Evolutionary conservation across 2,797 vertebrate genomes (phyloP), one percentile per base, ranked within the genome.

Genomic region (Pseudochirops corinnae): DNA sequence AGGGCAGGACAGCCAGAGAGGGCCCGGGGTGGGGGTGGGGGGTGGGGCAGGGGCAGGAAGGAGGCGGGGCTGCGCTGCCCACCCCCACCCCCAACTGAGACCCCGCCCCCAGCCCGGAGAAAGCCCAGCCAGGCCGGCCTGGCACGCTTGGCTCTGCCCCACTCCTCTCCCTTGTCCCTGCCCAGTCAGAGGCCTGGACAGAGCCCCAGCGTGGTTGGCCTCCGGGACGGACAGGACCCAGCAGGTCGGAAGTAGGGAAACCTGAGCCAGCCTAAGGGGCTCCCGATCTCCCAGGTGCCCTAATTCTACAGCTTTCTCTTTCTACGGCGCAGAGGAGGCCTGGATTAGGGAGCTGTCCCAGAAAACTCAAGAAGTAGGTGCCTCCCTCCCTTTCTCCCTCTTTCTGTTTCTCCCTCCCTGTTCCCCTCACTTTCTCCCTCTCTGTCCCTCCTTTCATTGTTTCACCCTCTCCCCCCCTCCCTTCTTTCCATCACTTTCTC

Each of bases 191-290:
- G 1, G n/a, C 14, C 90, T n/a, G 24, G 93, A 74, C 93, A 0
- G 16, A n/a, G 55, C 3, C 62, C 58, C 39, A 16, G n/a, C 0
- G 1, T 21, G 21, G 12, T 91, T 11, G 56, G 91, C 0, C 56
- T 33, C 91, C 94, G 31, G 91, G 93, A 55, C 28, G 60, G 93
- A 53, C 57, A 28, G 55, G 67, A 82, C 21, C 21, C 14, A 14
- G 74, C 56, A 9, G 56, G 46, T 87, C 58, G 7, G 95, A 94
- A 96, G 91, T 55, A 92, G 91, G 39, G 91, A 90, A 52, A 96
- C 97, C 95, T 95, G 93, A 31, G 93, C 94, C 93, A 87, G 94
- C 33, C 28, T 3, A 0, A 5, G 4, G 53, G 2, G 31, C 62
- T 55, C 92, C 10, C 0, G 74, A 55, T 90, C 90, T 91, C 93